Percentiles rank a stretch among this genome's conserved stretches.
These are phyloP conservation scores for Baryphthengus martii DNA, from an alignment of 2,113 vertebrate genomes.

Conservation along the genomic window DNA sequence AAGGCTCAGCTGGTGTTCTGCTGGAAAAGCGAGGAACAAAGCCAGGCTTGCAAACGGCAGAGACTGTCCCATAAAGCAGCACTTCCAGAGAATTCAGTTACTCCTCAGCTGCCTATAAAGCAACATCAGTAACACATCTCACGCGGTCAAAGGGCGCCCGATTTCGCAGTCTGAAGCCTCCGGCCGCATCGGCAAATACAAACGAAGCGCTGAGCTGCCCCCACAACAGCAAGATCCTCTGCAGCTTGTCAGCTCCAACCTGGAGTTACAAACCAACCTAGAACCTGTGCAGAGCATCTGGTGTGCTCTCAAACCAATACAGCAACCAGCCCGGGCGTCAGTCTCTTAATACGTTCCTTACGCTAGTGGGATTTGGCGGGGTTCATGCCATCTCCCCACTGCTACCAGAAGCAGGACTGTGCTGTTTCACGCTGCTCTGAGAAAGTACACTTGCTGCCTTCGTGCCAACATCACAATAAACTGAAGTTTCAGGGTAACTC, in stretches of 20 bases:
- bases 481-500: not conserved
- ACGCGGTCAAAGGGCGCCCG: not conserved
- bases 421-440: not conserved
- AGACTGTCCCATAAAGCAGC: not conserved
- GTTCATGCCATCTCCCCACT: not conserved
- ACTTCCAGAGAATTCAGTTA: not conserved
- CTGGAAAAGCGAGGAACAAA: constrained; percentile 2
- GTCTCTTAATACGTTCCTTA: not conserved
- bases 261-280: not conserved
- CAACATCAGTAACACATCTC: not conserved
- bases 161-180: not conserved
- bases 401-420: not conserved
- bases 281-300: not conserved
- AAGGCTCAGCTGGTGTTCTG: not conserved
- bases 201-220: not conserved
- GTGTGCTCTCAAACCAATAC: not conserved
- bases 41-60: not conserved
- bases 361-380: not conserved
- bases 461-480: not conserved
- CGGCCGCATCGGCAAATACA: not conserved
- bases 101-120: not conserved
- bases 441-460: not conserved
- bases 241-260: not conserved
- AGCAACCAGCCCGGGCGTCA: rapidly evolving
- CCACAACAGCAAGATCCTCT: not conserved